Percentiles rank a stretch among this genome's conserved stretches.
These are phyloP conservation scores for Calvadosia cruxmelitensis DNA, from an alignment of 30 jellyfish, hydroid and myxozoan genomes.

Conservation along the genomic window DNA sequence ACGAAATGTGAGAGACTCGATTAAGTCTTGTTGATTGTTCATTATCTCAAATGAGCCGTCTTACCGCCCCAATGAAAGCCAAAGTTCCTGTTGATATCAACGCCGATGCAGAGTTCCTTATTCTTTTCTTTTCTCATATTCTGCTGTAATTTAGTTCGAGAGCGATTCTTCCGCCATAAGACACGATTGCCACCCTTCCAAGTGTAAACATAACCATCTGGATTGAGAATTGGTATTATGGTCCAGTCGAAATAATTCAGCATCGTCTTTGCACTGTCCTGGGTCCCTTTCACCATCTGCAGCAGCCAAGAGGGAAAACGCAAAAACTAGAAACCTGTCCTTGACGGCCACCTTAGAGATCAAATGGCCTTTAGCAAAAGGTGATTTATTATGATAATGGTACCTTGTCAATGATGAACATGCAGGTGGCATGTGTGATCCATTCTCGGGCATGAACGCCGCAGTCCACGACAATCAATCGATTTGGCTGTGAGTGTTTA, in stretches of 20 bases:
- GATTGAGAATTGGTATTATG: slow-evolving; percentile 27
- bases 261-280: not conserved
- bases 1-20: too few species aligned
- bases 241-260: slow-evolving; percentile 16
- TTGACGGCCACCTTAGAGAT: not conserved
- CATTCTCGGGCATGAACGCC: slow-evolving; percentile 54
- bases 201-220: slow-evolving; percentile 41
- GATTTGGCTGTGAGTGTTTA: too few species aligned
- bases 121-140: not conserved
- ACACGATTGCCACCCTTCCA: slow-evolving; percentile 13
- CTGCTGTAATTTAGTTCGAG: slow-evolving; percentile 10
- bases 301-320: too few species aligned
- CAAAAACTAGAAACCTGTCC: not conserved
- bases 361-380: not conserved
- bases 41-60: not conserved
- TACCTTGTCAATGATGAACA: slow-evolving; percentile 25
- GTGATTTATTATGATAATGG: too few species aligned
- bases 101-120: slow-evolving; percentile 33
- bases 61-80: slow-evolving; percentile 46
- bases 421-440: slow-evolving; percentile 35
- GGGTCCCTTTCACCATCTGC: not conserved
- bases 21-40: not conserved
- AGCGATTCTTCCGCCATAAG: slow-evolving; percentile 39
- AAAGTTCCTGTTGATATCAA: slow-evolving; percentile 36
- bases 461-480: slow-evolving; percentile 28